Conservation (phyloP, 1,140 invertebrate genomes). For the Oscheius sp. region DNA sequence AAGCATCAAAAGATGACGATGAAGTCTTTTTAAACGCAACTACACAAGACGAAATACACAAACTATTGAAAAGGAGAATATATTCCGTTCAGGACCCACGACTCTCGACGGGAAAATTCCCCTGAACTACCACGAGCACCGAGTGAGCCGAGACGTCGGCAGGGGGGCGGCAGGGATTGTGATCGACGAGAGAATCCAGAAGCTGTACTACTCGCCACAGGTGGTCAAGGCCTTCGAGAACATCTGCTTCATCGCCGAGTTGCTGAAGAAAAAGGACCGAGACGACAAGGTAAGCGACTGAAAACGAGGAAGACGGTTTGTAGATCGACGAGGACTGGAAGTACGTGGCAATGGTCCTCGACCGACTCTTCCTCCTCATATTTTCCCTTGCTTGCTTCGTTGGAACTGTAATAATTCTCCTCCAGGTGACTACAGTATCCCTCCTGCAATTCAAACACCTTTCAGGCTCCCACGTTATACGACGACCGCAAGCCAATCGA, state of each 20-base stretch:
- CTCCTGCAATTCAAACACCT: background rate
- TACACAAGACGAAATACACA: too few relatives aligned
- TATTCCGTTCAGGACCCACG: slow-evolving; percentile 22
- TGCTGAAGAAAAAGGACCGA: slow-evolving; percentile 59
- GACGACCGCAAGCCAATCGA: slow-evolving; percentile 69
- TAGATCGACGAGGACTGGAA: slow-evolving; percentile 81
- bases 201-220: slow-evolving; percentile 57
- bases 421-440: slow-evolving; percentile 64
- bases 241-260: slow-evolving; percentile 59
- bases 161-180: slow-evolving; percentile 30
- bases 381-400: slow-evolving; percentile 82
- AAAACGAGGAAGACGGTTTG: background rate
- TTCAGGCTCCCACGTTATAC: slow-evolving; percentile 86
- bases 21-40: too few relatives aligned
- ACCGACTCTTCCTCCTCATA: slow-evolving; percentile 93
- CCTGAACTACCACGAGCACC: slow-evolving; percentile 51
- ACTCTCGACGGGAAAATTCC: slow-evolving; percentile 44
- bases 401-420: slow-evolving; percentile 73
- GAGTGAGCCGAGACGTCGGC: slow-evolving; percentile 45
- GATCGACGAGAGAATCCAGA: slow-evolving; percentile 49
- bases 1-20: slow-evolving; percentile 24
- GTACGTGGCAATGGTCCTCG: slow-evolving; percentile 97
- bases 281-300: slow-evolving; percentile 53
- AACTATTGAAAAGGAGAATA: background rate
- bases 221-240: slow-evolving; percentile 61